Evolutionary conservation across 2,888 invertebrate species (phyloP), one percentile per base, ranked within the genome.

Genomic region (Pherbina coryleti): DNA sequence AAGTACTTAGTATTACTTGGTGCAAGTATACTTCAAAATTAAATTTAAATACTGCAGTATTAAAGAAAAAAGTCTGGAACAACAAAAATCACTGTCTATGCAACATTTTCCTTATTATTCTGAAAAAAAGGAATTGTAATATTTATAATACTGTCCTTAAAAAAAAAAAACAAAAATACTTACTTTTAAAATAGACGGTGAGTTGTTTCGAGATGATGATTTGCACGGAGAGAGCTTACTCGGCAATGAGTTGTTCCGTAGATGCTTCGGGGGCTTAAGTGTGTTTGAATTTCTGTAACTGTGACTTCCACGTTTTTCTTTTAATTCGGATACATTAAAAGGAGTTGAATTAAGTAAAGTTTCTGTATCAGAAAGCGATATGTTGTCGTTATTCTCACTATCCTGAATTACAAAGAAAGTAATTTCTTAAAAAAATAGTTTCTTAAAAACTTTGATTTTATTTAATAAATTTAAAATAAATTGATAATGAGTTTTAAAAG

Each of bases 261-360:
- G 64, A 51, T 71, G 77, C 57, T 75, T 67, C 14, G 75, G 75
- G 31, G 78, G 67, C 44, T 74, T 82, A 44, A 74, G 73, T 78
- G 74, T 78, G 76, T 57, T 78, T 19, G 72, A 49, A 69, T 55
- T 37, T 37, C 44, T 64, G 0, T 22, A 44, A 70, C 51, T 74
- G 31, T 66, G 77, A 22, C 44, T 79, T n/a, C 75, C 75, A 3
- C 78, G 80, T 14, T 83, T 87, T 3, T 49, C 19, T 66, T 81
- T 77, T 5, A 77, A 71, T 31, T 82, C 81, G 14, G 49, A 79
- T 1, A 79, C 57, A 9, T 86, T 85, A 69, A 88, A 85, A 11
- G 88, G 89, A 17, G 89, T 89, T 2, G 88, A 88, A 73, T 89
- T 88, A 64, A 88, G 81, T 4, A 88, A 81, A 7, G 83, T 84